Percentiles rank a stretch among this genome's conserved stretches.
phyloP scores from a whole-genome alignment of 2,888 invertebrate genomes.

The Cremastinae sp. region DNA sequence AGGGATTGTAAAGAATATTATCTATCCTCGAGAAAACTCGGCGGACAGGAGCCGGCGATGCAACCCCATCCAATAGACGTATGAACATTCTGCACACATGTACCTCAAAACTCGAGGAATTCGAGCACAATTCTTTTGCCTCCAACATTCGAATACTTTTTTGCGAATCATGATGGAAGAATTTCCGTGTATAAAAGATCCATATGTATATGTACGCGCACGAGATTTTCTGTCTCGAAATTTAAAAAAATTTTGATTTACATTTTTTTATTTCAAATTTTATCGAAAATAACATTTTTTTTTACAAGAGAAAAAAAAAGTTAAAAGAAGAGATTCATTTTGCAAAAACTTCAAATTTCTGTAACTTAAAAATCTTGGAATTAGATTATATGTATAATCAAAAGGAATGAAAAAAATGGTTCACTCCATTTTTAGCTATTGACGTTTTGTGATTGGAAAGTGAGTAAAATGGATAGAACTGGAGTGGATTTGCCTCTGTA shows the following conservation, averaged over 20 bases:
- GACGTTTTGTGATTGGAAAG: not conserved
- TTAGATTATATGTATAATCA: too few species aligned
- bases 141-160: conserved; percentile 54
- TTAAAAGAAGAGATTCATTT: too few species aligned
- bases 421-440: too few species aligned
- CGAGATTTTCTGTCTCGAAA: not conserved
- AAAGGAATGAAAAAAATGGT: too few species aligned
- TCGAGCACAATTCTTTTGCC: conserved; percentile 53
- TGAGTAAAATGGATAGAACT: not conserved
- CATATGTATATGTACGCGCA: not conserved
- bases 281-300: not conserved
- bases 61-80: conserved; percentile 12
- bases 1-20: conserved; percentile 60
- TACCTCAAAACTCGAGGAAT: conserved; percentile 52
- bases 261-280: not conserved
- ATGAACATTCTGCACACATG: too few species aligned
- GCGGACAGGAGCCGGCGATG: conserved; percentile 57
- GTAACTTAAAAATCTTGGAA: too few species aligned
- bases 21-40: conserved; percentile 56
- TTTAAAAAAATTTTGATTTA: not conserved
- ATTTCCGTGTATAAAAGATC: conserved; percentile 29
- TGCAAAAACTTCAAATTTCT: too few species aligned
- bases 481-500: conserved; percentile 13
- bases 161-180: conserved; percentile 48
- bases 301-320: too few species aligned